Conservation (phyloP, 2,888 invertebrate genomes). For the Chalcis sispes region DNA sequence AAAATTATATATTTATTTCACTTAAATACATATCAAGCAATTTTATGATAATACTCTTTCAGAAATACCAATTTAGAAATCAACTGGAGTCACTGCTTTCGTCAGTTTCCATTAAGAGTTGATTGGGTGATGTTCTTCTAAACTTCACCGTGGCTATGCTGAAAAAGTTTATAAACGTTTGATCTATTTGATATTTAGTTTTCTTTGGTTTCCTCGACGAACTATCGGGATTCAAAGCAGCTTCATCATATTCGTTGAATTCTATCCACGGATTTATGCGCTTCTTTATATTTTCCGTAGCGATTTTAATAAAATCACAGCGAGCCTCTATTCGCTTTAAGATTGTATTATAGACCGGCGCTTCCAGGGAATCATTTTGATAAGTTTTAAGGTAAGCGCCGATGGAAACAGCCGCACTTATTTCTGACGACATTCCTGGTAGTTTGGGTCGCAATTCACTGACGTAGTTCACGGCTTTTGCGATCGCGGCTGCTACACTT, state of each 20-base stretch:
- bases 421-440: slow-evolving; percentile 77
- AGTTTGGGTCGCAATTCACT: slow-evolving; percentile 80
- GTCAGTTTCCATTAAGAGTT: slow-evolving; percentile 8
- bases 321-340: slow-evolving; percentile 72
- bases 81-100: no score
- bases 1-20: no score
- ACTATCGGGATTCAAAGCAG: neutral
- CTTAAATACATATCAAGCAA: no score
- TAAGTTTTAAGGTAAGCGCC: slow-evolving; percentile 79
- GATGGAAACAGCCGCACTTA: slow-evolving; percentile 79
- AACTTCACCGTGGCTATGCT: slow-evolving; percentile 46
- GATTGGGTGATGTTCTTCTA: slow-evolving; percentile 36
- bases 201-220: neutral
- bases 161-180: no score
- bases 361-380: neutral
- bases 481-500: slow-evolving; percentile 78
- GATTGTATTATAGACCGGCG: slow-evolving; percentile 75
- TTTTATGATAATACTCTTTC: no score
- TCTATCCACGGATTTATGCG: slow-evolving; percentile 78
- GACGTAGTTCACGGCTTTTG: slow-evolving; percentile 78
- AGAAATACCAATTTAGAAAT: neutral
- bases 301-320: slow-evolving; percentile 74
- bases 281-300: slow-evolving; percentile 77
- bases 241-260: neutral
- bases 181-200: no score